Evolutionary conservation across 2,797 vertebrate species (phyloP), one percentile per base, ranked within the genome.

Genomic region (Gephyroberyx darwinii): DNA sequence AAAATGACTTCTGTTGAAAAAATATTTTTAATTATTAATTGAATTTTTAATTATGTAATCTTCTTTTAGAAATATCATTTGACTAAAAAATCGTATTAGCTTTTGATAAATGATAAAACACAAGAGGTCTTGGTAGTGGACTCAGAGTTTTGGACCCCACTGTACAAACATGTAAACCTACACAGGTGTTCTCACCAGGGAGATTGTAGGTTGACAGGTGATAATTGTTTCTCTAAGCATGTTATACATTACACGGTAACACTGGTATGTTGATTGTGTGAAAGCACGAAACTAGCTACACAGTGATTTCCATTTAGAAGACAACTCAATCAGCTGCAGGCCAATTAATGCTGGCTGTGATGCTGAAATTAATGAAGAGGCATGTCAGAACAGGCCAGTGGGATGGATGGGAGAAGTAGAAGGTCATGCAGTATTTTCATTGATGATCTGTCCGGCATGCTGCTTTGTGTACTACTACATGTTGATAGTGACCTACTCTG

Each of bases 261-360:
- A 47, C 16, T n/a, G n/a, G 41, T 47, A 62, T 31, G 20, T 61
- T 72, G 72, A 79, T 7, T 1, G 6, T 31, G 31, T 56, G 12
- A 59, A 78, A 53, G 74, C 22, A 31, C 57, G 39, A 69, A 79
- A 72, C 69, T 4, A n/a, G 71, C 65, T 30, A 19, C 75, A 12
- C 37, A 55, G 73, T 71, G 65, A 81, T 86, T 85, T 86, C 59
- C 77, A 80, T 81, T 79, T 61, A 68, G 71, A 71, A 78, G 72
- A 86, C 74, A 84, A 75, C 69, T 88, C 37, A 74, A 84, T 86
- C 83, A 89, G 80, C 74, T 72, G 20, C 35, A 13, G 39, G 57
- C 73, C 79, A 86, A 82, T 86, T 77, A 88, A 75, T 75, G 68
- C 43, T 56, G 73, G 54, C 37, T 4, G 39, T 62, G 73, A 51